Percentiles rank a stretch among this genome's conserved stretches.
Conservation (phyloP, 2,888 invertebrate genomes). For the Adineta ricciae region DNA sequence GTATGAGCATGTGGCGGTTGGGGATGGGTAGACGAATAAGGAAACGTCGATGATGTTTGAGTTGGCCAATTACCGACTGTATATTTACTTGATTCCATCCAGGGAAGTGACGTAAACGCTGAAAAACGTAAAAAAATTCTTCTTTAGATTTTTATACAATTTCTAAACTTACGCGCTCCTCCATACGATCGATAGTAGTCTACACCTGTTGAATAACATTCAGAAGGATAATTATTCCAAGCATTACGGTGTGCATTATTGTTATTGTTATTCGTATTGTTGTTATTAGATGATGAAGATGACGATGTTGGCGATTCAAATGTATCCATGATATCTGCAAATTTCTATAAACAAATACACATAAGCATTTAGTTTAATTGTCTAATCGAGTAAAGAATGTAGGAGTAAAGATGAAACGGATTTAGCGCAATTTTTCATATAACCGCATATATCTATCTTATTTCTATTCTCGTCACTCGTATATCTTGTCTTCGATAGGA, state of each 20-base stretch:
- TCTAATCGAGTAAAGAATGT: conserved; percentile 1
- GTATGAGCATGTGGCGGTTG: background rate
- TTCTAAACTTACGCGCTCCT: background rate
- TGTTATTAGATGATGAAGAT: too few relatives aligned
- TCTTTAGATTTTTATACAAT: too few relatives aligned
- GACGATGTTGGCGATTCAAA: background rate
- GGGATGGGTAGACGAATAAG: background rate
- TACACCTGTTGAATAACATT: background rate
- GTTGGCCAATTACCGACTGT: background rate
- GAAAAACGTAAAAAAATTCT: background rate
- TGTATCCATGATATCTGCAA: background rate
- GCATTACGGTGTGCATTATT: background rate
- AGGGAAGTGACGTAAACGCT: background rate
- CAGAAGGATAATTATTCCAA: background rate
- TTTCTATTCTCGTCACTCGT: background rate
- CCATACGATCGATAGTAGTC: background rate
- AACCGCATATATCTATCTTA: background rate
- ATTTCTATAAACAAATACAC: too few relatives aligned
- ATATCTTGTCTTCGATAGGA: conserved; percentile 5
- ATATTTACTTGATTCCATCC: background rate
- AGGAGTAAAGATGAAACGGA: background rate
- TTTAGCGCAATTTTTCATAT: background rate
- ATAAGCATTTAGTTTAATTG: background rate
- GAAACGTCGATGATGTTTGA: background rate
- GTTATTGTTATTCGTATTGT: background rate